Evolutionary conservation across 2,797 vertebrate species (phyloP).

Genomic region (Melanotaenia pygmaea): DNA sequence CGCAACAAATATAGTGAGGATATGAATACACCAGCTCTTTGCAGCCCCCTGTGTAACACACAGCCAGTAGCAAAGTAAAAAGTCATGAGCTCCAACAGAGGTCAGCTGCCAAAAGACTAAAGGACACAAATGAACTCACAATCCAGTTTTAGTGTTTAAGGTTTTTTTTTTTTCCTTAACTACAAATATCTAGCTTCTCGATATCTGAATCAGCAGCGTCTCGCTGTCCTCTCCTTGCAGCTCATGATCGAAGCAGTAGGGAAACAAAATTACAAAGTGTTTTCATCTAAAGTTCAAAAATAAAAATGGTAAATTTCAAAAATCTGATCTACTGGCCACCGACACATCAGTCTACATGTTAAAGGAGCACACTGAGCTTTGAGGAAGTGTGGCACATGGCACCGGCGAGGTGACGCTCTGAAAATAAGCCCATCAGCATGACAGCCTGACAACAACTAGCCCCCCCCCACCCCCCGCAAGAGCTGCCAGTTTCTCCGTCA

Average conservation of each 20-base stretch:
- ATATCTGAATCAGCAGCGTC: conserved; percentile 14
- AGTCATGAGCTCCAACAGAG: conserved; percentile 57
- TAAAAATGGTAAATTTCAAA: conserved; percentile 76
- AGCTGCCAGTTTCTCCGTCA: conserved; percentile 15
- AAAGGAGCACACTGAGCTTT: conserved; percentile 52
- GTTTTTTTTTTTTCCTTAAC: background rate
- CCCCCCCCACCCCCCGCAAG: conserved; percentile 2
- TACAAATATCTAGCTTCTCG: conserved; percentile 19
- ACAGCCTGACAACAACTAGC: conserved; percentile 14
- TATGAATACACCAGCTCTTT: conserved; percentile 17
- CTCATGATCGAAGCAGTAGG: conserved; percentile 71
- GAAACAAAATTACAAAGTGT: conserved; percentile 88
- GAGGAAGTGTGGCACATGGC: conserved; percentile 45
- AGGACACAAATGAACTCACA: conserved; percentile 46
- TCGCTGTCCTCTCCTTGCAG: conserved; percentile 47
- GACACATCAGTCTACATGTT: conserved; percentile 61
- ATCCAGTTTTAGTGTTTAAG: conserved; percentile 36
- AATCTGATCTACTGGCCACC: conserved; percentile 77
- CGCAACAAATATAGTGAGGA: background rate
- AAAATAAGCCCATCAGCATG: conserved; percentile 18
- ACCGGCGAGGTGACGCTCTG: conserved; percentile 12
- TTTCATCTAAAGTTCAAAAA: conserved; percentile 80
- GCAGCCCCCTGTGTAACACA: conserved; percentile 40
- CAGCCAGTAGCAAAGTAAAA: conserved; percentile 38
- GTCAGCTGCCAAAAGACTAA: conserved; percentile 34